Evolutionary conservation across 2,888 invertebrate genomes (phyloP), one percentile per base, ranked within the genome.

Genomic region (Xestia ashworthii): DNA sequence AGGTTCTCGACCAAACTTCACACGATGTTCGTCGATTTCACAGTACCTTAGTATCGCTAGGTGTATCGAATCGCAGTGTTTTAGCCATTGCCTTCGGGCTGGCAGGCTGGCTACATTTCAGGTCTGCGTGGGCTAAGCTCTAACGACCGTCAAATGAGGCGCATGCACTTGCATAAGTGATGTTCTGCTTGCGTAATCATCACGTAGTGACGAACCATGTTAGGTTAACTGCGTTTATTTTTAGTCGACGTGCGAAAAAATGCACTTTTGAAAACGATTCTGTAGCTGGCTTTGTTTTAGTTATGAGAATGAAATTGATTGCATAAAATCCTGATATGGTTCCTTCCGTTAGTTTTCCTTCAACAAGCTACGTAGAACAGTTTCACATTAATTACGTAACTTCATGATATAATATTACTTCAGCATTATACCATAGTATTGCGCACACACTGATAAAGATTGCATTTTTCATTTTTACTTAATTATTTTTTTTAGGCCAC

Each of bases 91-190:
- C 83, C 70, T 76, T 76, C 71, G 76, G 79, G 71, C 81, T 80
- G 74, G 71, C 65, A 73, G 79, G 71, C 81, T 80, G 74, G 71
- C 67, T 82, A 80, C 74, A 85, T 78, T 87, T 84, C 74, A 84
- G 78, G 44, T 76, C 73, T 81, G 81, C 74, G 69, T 79, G 71
- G 86, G 75, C 76, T 77, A 84, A 85, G 89, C 89, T 90, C 93
- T 95, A 95, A 95, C 94, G 94, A 94, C 92, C 93, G 91, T 92
- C 95, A 95, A 96, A 96, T 95, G 95, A 95, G 94, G 93, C 90
- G 93, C 94, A 94, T 94, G 94, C 91, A 91, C 92, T 91, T 92
- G 96, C 96, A 96, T 96, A 95, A 94, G 92, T 94, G 93, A 95
- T 96, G 95, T 93, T 93, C 90, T 89, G 94, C 93, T 95, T 94